Evolutionary conservation across 2,888 invertebrate genomes (phyloP), one percentile per base, ranked within the genome.

Genomic region (Erebia aethiops): DNA sequence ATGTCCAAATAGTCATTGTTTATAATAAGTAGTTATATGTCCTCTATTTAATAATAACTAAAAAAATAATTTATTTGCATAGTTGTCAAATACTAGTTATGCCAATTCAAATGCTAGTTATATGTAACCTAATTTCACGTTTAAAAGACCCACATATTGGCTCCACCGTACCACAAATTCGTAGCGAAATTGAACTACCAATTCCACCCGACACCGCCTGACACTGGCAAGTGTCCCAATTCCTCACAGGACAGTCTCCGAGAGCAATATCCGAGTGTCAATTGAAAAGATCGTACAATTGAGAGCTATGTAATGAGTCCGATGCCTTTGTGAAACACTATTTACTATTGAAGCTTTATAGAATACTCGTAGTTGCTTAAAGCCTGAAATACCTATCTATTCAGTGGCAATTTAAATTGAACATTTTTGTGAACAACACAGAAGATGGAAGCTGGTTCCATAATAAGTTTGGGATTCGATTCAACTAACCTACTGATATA

Each of bases 181-280:
- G 70, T 63, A 41, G 67, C 67, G 69, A 72, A 69, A 74, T 74
- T 63, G 70, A 74, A 74, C 74, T 72, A 70, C 69, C 68, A 69
- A 74, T 72, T 71, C 72, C 73, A 51, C 65, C 67, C 60, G 60
- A 67, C 35, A 58, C 68, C 66, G 51, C 11, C 69, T 69, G 70
- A 70, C 65, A 74, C 64, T 74, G 74, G 68, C 72, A 74, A 74
- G 75, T 75, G 72, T 72, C 66, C 72, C 71, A 72, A 72, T 75
- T 74, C 72, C 72, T 71, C 74, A 72, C 72, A 74, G 74, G 69
- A 69, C 68, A 68, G 71, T 69, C 71, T 71, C 56, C 5, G 62
- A 63, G 60, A 70, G 68, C 69, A 74, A 73, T 72, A 73, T 71
- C 71, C 61, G 70, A 65, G 46, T 60, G 65, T 61, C 70, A 35